Conservation (phyloP, 2,888 invertebrate species). For the Drosophila atripex region DNA sequence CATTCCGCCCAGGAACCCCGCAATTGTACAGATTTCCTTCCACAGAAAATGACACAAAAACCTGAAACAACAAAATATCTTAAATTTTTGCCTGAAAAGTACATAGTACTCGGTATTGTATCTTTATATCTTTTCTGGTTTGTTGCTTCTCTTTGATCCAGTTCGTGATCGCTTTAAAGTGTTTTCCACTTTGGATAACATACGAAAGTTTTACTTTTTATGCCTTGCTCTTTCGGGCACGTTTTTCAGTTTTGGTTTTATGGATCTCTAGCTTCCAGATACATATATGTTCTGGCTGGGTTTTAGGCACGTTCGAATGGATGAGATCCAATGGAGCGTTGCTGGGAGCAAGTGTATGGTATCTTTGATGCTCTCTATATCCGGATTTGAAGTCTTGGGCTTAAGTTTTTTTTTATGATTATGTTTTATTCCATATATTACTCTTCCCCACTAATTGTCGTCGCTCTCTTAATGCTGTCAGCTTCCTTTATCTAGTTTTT, state of each 20-base stretch:
- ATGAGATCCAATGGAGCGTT: constrained; percentile 6
- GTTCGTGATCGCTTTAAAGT: constrained; percentile 38
- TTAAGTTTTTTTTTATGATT: neutral
- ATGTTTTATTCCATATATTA: neutral
- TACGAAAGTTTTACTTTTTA: constrained; percentile 17
- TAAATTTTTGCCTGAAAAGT: constrained; percentile 9
- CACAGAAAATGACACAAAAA: constrained; percentile 36
- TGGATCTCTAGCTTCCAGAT: constrained; percentile 3
- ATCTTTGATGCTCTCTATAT: too few relatives aligned
- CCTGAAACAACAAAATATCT: constrained; percentile 41
- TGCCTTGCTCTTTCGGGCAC: constrained; percentile 29
- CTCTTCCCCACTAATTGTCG: neutral
- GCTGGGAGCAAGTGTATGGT: constrained; percentile 3
- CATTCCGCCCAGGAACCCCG: neutral
- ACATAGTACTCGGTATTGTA: constrained; percentile 5
- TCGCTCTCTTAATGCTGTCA: neutral
- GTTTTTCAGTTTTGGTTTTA: constrained; percentile 25
- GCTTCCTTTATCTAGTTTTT: constrained; percentile 6
- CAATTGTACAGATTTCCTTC: constrained; percentile 8
- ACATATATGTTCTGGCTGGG: neutral
- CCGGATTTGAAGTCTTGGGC: too few relatives aligned
- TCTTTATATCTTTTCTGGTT: constrained; percentile 21
- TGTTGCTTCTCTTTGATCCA: constrained; percentile 26
- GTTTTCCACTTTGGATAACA: constrained; percentile 14
- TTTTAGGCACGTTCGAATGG: constrained; percentile 19